Conservation (phyloP, 2,113 vertebrate genomes). For the Pollachius pollachius region DNA sequence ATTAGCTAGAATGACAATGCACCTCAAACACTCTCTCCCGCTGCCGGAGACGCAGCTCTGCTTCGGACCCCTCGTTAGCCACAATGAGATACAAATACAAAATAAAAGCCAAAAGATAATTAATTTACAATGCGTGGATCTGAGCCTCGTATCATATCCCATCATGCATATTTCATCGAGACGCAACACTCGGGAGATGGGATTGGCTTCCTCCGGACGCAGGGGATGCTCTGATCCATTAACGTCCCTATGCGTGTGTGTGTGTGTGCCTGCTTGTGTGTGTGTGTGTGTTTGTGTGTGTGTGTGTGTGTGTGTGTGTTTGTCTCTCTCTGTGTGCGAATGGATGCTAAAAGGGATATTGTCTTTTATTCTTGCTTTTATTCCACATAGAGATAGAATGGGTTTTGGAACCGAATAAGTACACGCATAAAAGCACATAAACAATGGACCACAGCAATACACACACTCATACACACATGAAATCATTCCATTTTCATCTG, state of each 20-base stretch:
- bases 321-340: slow-evolving; percentile 4
- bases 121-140: slow-evolving; percentile 34
- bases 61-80: too few species aligned
- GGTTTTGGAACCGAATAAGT: slow-evolving; percentile 29
- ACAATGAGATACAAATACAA: too few species aligned
- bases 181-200: slow-evolving; percentile 51
- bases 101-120: too few species aligned
- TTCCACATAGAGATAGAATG: slow-evolving; percentile 22
- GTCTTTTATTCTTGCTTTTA: slow-evolving; percentile 37
- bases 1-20: too few species aligned
- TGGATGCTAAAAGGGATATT: slow-evolving; percentile 48
- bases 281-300: slow-evolving; percentile 13
- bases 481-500: slow-evolving; percentile 58
- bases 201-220: slow-evolving; percentile 49
- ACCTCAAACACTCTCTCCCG: too few species aligned
- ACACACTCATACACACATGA: slow-evolving; percentile 15
- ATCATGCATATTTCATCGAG: slow-evolving; percentile 76
- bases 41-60: too few species aligned
- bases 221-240: slow-evolving; percentile 69
- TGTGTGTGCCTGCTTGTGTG: slow-evolving; percentile 13
- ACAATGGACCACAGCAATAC: slow-evolving; percentile 5
- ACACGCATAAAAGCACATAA: slow-evolving; percentile 15
- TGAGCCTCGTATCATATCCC: slow-evolving; percentile 67
- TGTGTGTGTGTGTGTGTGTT: slow-evolving; percentile 13
- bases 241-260: slow-evolving; percentile 34